phyloP scores from a whole-genome alignment of 2,888 invertebrate genomes.

The Eurois occulta region DNA sequence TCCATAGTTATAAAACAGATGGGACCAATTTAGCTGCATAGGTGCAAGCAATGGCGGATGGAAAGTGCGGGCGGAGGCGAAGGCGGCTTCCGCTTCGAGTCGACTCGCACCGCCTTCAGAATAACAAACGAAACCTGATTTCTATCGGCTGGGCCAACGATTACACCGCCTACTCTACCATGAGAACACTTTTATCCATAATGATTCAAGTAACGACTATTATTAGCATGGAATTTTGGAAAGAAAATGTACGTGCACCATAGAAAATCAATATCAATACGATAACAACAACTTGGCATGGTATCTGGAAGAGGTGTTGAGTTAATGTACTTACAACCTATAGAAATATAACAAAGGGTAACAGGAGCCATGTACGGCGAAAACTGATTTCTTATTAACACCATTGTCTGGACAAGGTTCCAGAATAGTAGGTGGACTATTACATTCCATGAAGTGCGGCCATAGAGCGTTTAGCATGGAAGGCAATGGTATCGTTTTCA shows the following conservation, averaged over 20 bases:
- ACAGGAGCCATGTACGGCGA: conserved; percentile 65
- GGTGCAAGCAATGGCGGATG: conserved; percentile 85
- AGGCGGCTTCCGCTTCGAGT: conserved; percentile 84
- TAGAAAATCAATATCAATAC: conserved; percentile 47
- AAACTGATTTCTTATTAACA: conserved; percentile 65
- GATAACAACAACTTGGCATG: conserved; percentile 26
- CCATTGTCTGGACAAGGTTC: conserved; percentile 68
- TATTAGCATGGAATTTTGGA: conserved; percentile 62
- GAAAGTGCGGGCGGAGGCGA: conserved; percentile 86
- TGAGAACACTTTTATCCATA: conserved; percentile 71
- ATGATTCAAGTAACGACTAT: conserved; percentile 67
- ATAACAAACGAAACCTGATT: conserved; percentile 90
- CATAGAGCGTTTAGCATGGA: conserved; percentile 73
- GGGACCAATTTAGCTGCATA: conserved; percentile 80
- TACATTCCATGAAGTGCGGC: conserved; percentile 75
- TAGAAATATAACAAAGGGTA: conserved; percentile 67
- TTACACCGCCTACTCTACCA: conserved; percentile 78
- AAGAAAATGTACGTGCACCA: conserved; percentile 41
- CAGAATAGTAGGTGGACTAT: conserved; percentile 64
- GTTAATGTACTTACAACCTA: conserved; percentile 49
- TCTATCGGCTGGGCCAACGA: conserved; percentile 86
- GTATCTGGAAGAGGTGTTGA: conserved; percentile 47
- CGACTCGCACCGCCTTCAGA: conserved; percentile 85
- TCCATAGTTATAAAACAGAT: conserved; percentile 73
- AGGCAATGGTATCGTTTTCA: conserved; percentile 79